These are phyloP conservation scores for Emydura subglobosa DNA, from an alignment of 2,113 vertebrate species.

Conservation along the genomic window DNA sequence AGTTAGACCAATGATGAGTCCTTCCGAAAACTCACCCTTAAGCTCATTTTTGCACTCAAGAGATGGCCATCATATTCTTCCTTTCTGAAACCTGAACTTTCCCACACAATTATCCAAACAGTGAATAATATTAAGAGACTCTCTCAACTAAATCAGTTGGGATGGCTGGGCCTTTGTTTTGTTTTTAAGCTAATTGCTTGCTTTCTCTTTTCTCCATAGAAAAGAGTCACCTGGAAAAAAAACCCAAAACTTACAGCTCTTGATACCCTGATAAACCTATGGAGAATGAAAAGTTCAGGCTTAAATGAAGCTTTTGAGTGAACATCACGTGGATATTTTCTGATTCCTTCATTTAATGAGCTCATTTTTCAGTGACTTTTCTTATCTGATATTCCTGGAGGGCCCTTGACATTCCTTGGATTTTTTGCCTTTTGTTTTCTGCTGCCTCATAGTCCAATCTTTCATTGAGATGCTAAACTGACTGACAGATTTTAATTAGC, in stretches of 20 bases:
- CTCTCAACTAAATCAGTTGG: background rate
- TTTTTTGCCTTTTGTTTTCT: conserved; percentile 63
- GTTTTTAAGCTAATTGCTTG: background rate
- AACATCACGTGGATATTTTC: background rate
- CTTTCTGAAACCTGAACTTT: conserved; percentile 2
- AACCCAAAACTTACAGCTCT: background rate
- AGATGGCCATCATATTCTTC: background rate
- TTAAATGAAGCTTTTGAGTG: conserved; percentile 12
- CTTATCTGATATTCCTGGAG: conserved; percentile 62
- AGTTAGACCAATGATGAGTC: background rate
- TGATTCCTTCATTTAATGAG: conserved; percentile 54
- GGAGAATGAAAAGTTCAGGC: background rate
- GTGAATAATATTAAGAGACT: conserved; percentile 14
- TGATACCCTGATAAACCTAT: background rate
- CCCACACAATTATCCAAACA: background rate
- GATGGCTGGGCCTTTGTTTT: background rate
- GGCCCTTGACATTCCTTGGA: conserved; percentile 41
- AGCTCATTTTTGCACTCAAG: background rate
- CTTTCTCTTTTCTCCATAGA: background rate
- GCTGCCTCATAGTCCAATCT: conserved; percentile 48
- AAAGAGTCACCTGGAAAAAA: background rate
- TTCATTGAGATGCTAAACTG: conserved; percentile 62
- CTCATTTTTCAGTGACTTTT: conserved; percentile 65
- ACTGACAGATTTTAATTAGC: conserved; percentile 69
- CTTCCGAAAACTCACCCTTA: background rate